These are phyloP conservation scores for Drosophila dunni DNA, from an alignment of 1,140 invertebrate genomes.

Conservation along the genomic window DNA sequence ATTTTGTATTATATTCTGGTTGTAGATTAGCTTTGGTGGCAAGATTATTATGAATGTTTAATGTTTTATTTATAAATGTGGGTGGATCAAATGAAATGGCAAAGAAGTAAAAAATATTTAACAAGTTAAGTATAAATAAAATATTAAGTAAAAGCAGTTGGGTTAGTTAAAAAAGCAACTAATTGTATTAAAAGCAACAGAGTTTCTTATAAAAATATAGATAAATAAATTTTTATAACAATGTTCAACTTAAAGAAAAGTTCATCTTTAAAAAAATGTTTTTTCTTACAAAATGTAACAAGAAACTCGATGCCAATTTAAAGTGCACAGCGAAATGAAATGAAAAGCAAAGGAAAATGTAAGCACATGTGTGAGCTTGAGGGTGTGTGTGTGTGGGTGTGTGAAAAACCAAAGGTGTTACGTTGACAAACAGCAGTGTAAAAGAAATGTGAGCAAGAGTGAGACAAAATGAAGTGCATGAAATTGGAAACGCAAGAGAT, in stretches of 20 bases:
- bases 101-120: constrained; percentile 33
- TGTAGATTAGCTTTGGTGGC: constrained; percentile 71
- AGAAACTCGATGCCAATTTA: constrained; percentile 61
- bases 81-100: constrained; percentile 37
- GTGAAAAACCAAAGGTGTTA: constrained; percentile 57
- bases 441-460: constrained; percentile 7
- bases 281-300: background rate
- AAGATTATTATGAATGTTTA: constrained; percentile 53
- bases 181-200: background rate
- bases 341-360: background rate
- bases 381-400: constrained; percentile 12
- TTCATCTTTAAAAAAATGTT: background rate
- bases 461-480: constrained; percentile 40
- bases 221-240: background rate
- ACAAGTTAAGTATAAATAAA: constrained; percentile 11
- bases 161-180: background rate
- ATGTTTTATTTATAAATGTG: constrained; percentile 48
- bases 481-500: constrained; percentile 14
- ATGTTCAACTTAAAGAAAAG: background rate
- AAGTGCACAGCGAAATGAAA: constrained; percentile 19
- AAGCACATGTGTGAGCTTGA: too few species aligned
- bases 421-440: constrained; percentile 28
- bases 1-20: constrained; percentile 48
- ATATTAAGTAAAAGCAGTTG: constrained; percentile 1
- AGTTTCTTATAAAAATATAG: background rate